These are phyloP conservation scores for Planiliza haematocheilus DNA, from an alignment of 2,113 vertebrate genomes.

Conservation along the genomic window DNA sequence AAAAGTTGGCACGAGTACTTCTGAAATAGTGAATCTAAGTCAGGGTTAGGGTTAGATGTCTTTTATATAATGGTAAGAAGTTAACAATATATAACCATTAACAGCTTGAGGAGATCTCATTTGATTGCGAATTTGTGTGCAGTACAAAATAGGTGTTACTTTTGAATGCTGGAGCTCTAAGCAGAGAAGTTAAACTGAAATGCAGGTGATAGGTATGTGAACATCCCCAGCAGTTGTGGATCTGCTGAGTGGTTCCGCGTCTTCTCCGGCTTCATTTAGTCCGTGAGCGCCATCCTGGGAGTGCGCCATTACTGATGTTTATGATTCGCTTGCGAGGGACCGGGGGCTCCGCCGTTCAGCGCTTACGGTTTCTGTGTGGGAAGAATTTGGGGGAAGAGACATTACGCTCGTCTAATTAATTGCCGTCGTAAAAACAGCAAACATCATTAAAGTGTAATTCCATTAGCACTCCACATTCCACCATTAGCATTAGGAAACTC, in stretches of 20 bases:
- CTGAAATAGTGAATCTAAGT: too few relatives aligned
- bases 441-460: constrained; percentile 75
- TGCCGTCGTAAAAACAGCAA: constrained; percentile 70
- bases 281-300: constrained; percentile 20
- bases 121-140: too few relatives aligned
- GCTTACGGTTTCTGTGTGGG: constrained; percentile 47
- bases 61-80: not conserved
- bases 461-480: constrained; percentile 67
- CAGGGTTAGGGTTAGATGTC: too few relatives aligned
- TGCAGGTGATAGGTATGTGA: constrained; percentile 37
- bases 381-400: constrained; percentile 56
- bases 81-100: not conserved
- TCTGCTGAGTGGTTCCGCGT: not conserved
- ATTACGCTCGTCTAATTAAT: constrained; percentile 71
- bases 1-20: too few relatives aligned
- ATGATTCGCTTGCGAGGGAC: constrained; percentile 19
- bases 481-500: constrained; percentile 52
- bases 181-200: constrained; percentile 28
- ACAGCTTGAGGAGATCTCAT: constrained; percentile 4
- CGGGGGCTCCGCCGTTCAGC: not conserved
- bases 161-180: constrained; percentile 11
- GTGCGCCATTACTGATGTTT: constrained; percentile 31
- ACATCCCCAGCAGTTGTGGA: constrained; percentile 20
- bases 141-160: too few relatives aligned
- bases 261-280: constrained; percentile 31